Evolutionary conservation across 2,888 invertebrate genomes (phyloP), one percentile per base, ranked within the genome.

Genomic region (Drosophila tanythrix): DNA sequence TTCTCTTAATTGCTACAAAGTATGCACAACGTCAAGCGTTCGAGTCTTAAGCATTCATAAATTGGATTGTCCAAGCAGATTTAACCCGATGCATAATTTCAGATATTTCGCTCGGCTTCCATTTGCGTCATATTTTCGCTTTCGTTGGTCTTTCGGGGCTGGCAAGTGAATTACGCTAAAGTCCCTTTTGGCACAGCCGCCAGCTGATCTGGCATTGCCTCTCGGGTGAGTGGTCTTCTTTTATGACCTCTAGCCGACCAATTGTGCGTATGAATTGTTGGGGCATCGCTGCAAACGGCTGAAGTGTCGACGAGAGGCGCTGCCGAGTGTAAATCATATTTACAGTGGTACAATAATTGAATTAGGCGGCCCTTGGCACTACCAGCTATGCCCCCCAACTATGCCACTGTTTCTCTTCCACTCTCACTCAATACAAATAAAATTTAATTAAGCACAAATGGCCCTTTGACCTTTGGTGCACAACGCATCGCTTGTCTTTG

Each of bases 341-440:
- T 88, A 88, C 91, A 90, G 89, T 88, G 86, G 83, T 82, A 79
- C 82, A 81, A 82, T 89, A 91, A 91, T 91, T 90, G 72, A 90
- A 90, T 91, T 89, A 88, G 75, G 68, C 58, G 48, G 51, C 66
- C 61, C 59, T 73, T 56, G 68, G 60, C 65, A 60, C 36, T 64
- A 61, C 40, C 46, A 40, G 35, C 48, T 3, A 21, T 38, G 27
- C 36, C 29, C 53, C 36, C 40, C 40, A 35, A 50, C 57, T 52
- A 18, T 46, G 25, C 61, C 25, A 53, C 43, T 46, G 40, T 60
- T 53, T 40, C 57, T 50, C 50, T 33, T 51, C 31, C 60, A 57
- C 43, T 68, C 60, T 29, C 52, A 67, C 29, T 67, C 51, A 62
- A 68, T 52, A 67, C 60, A 81, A 63, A 68, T 61, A 55, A 79